Conservation (phyloP, 2,888 invertebrate genomes). For the Linnaemya vulpina region DNA sequence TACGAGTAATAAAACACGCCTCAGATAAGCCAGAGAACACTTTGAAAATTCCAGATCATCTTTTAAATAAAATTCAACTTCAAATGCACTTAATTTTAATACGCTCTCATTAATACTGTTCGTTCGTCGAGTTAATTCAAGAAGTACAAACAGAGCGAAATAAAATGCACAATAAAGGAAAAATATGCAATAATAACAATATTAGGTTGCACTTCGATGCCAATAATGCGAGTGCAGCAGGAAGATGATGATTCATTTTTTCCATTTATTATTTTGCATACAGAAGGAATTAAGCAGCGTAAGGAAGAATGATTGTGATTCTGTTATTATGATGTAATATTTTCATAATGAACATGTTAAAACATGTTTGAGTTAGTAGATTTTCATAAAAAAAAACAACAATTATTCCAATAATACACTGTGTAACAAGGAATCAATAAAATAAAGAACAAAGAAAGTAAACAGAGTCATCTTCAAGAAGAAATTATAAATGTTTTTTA, state of each 20-base stretch:
- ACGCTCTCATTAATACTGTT: slow-evolving; percentile 7
- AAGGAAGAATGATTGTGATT: slow-evolving; percentile 5
- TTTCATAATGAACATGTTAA: not conserved
- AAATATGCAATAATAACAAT: slow-evolving; percentile 12
- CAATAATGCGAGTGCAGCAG: not conserved
- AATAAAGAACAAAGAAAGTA: too few relatives aligned
- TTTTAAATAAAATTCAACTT: not conserved
- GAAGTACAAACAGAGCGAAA: slow-evolving; percentile 9
- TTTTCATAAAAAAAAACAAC: not conserved
- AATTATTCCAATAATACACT: too few relatives aligned
- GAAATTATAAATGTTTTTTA: too few relatives aligned
- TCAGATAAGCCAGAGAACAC: not conserved
- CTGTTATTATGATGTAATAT: not conserved
- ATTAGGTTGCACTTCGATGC: not conserved
- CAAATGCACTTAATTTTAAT: not conserved
- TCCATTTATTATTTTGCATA: slow-evolving; percentile 6
- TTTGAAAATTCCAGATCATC: not conserved
- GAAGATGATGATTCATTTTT: not conserved
- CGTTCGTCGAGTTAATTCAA: not conserved
- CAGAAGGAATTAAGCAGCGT: slow-evolving; percentile 32
- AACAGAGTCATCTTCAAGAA: too few relatives aligned
- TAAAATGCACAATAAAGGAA: not conserved
- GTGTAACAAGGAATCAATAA: too few relatives aligned
- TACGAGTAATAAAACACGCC: not conserved
- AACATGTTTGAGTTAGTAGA: slow-evolving; percentile 2